phyloP scores from a whole-genome alignment of 2,888 invertebrate genomes.

The Hypolimnas misippus region DNA sequence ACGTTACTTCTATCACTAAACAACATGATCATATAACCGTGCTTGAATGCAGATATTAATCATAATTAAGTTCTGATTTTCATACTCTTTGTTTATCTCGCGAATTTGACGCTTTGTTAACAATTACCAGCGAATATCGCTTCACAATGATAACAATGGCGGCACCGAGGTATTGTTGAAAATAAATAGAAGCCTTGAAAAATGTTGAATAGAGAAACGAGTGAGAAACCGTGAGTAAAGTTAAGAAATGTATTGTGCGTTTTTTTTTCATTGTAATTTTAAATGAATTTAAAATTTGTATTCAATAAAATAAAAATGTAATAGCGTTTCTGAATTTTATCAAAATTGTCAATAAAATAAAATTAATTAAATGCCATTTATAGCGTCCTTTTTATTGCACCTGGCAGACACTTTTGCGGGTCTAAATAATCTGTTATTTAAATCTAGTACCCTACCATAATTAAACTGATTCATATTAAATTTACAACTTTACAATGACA shows the following conservation, averaged over 20 bases:
- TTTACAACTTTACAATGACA: no score
- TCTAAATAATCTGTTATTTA: no score
- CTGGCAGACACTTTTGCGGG: no score
- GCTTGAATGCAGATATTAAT: not conserved
- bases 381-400: no score
- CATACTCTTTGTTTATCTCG: not conserved
- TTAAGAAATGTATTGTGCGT: conserved; percentile 1
- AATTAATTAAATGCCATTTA: no score
- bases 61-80: not conserved
- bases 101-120: not conserved
- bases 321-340: no score
- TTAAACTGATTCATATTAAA: no score
- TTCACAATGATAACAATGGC: conserved; percentile 15
- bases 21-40: not conserved
- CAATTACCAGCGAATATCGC: conserved; percentile 17
- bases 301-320: no score
- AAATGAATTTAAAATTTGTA: not conserved
- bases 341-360: no score
- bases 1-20: no score
- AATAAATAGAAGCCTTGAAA: conserved; percentile 19
- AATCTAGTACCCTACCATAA: no score
- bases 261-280: not conserved
- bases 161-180: conserved; percentile 14
- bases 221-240: conserved; percentile 1
- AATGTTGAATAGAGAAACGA: conserved; percentile 16